Base-by-base conservation (phyloP, 2,113 vertebrate genomes). In the Toxostoma redivivum region DNA sequence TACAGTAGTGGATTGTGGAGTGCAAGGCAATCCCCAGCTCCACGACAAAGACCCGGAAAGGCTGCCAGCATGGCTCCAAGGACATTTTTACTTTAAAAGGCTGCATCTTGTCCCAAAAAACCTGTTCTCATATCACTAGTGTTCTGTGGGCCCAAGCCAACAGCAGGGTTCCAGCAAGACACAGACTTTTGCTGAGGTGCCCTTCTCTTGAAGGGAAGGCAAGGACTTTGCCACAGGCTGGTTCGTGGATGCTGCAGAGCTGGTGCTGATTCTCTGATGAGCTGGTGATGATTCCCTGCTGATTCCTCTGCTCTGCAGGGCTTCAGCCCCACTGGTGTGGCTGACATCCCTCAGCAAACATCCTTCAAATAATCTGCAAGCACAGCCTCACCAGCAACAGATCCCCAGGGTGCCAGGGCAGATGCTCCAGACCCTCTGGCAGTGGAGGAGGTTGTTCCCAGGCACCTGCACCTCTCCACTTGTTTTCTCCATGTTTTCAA, bases 1-100 rank as follows among this genome's bases (percentile, higher is more conserved):
- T 89, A 95, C 89, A 95, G 91, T 81, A 54, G 86, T 42, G 86
- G 81, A 93, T 92, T 97, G 96, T 91, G 33, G 91, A 95, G 80
- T 27, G 61, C 91, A 86, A 94, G 88, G 83, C 94, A 92, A 88
- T 83, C 90, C 85, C 50, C 85, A 70, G 60, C 56, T 83, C 54
- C 54, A 31, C 56, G 88, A 96, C 88, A 95, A 96, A 95, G 47
- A 35, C 91, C 91, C 12, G 27, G 88, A 97, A 96, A 86, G 83
- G 70, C 84, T 91, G 89, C 81, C 93, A 89, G 91, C 17, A 0
- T 44, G 27, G 57, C 58, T 91, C 73, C 87, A 57, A 72, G 93
- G 91, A 69, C 70, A n/a, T 91, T 95, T 79, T 57, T 76, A 20
- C 20, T 91, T 92, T 85, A 70, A 89, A 95, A 85, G 74, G 50